Percentiles rank a stretch among this genome's conserved stretches.
These are phyloP conservation scores for Hemitrygon akajei DNA, from an alignment of 2,797 vertebrate genomes.

Conservation along the genomic window DNA sequence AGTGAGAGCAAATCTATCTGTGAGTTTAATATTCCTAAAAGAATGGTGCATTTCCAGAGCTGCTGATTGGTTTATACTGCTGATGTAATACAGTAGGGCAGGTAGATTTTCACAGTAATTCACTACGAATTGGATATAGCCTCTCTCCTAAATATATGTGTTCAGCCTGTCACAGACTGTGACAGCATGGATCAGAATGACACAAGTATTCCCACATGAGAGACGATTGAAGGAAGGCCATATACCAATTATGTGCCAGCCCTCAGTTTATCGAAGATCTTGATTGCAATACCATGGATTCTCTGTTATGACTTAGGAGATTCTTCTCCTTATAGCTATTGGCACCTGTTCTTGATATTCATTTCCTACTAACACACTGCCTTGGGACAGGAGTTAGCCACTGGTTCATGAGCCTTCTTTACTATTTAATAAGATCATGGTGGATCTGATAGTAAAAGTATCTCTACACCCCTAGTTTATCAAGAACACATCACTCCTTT, in stretches of 20 bases:
- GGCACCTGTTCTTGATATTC: neutral
- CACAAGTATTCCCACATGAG: neutral
- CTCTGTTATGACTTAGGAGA: neutral
- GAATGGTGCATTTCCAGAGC: neutral
- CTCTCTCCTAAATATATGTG: neutral
- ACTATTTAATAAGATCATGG: too few relatives aligned
- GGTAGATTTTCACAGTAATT: neutral
- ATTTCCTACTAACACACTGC: neutral
- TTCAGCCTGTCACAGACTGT: neutral
- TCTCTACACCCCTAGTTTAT: too few relatives aligned
- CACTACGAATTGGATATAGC: neutral
- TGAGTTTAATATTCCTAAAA: neutral
- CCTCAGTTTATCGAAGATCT: neutral
- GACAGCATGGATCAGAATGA: neutral
- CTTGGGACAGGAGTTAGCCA: neutral
- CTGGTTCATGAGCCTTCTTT: too few relatives aligned
- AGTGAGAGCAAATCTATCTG: neutral
- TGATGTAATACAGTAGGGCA: neutral
- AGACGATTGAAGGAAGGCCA: neutral
- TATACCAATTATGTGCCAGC: neutral
- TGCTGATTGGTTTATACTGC: neutral
- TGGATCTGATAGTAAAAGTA: too few relatives aligned
- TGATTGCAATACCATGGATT: neutral
- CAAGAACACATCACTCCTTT: too few relatives aligned
- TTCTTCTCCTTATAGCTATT: neutral